Evolutionary conservation across 1,140 invertebrate genomes (phyloP).

Genomic region (Ips typographus): DNA sequence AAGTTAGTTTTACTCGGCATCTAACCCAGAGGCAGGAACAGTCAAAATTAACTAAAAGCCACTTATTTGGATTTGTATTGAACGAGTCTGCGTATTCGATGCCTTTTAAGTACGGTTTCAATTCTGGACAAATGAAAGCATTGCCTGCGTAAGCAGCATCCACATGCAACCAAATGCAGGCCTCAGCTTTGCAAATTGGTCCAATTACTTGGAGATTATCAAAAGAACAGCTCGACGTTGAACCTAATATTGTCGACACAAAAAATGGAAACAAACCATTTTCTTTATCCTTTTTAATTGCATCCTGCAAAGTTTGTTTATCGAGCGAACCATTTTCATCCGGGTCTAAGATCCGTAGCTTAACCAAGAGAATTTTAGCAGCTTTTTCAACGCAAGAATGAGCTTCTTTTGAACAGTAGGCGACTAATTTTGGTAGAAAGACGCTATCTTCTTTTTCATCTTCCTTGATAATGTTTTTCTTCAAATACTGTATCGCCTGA

Average conservation of each 20-base stretch:
- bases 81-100: conserved; percentile 87
- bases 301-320: conserved; percentile 68
- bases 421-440: conserved; percentile 84
- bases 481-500: conserved; percentile 77
- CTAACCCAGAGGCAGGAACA: conserved; percentile 89
- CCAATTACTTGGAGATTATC: conserved; percentile 82
- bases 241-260: conserved; percentile 77
- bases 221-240: conserved; percentile 80
- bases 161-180: conserved; percentile 70
- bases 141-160: conserved; percentile 84
- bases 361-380: conserved; percentile 88
- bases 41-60: conserved; percentile 87
- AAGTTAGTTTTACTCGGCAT: conserved; percentile 85
- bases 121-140: conserved; percentile 82
- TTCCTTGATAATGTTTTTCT: conserved; percentile 56
- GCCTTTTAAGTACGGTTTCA: conserved; percentile 71
- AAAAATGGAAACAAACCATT: conserved; percentile 85
- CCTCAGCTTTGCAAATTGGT: conserved; percentile 69
- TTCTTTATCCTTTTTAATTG: conserved; percentile 76
- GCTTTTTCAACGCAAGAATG: conserved; percentile 97
- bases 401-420: conserved; percentile 94
- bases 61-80: conserved; percentile 93
- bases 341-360: conserved; percentile 82
- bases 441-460: conserved; percentile 81
- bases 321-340: conserved; percentile 80